Base-by-base conservation (phyloP, 2,797 vertebrate species). In the Knipowitschia caucasica region DNA sequence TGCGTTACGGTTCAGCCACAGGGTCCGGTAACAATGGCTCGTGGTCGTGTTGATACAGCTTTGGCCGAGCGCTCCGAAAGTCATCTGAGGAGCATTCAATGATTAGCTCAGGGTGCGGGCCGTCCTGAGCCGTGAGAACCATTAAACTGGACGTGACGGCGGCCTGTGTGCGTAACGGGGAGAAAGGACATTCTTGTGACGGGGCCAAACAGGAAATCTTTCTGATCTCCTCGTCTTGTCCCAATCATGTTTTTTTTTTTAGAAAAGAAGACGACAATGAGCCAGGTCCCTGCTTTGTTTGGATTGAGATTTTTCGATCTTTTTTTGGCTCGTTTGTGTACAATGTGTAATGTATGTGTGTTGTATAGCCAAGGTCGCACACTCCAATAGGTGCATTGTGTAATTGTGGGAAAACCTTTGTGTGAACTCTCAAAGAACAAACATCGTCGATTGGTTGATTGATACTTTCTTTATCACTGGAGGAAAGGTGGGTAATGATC, bases 201-300 rank as follows among this genome's bases (percentile, higher is more conserved):
- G 26, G 21, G 50, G 75, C 67, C 79, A 83, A 70, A 64, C 33
- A 78, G 76, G 82, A 88, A 85, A 75, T 56, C 52, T 67, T 63
- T 44, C 39, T 20, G 39, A 69, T 60, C 23, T 52, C 42, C 39
- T 61, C 56, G 43, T 67, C 52, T 71, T 66, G 53, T 73, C 39
- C n/a, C n/a, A 62, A 72, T 71, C 30, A 51, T 39, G 4, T 5
- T 11, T 62, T 42, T 63, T 5, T 11, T 62, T 42, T 63, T 56
- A 56, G 47, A 55, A 50, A 54, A 23, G 42, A 7, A 55, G 47
- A 57, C 51, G 24, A 30, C 49, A 56, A 65, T 54, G 34, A 53
- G 66, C n/a, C 69, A 73, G 15, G 9, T 80, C 60, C 64, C 69
- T 18, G 7, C 66, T 58, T 75, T 78, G 62, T 78, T 73, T 61